A percentile compares a stretch with the other conserved stretches of the same genome.
Evolutionary conservation across 2,797 vertebrate genomes (phyloP).

Genomic region (Myotis findleyi): DNA sequence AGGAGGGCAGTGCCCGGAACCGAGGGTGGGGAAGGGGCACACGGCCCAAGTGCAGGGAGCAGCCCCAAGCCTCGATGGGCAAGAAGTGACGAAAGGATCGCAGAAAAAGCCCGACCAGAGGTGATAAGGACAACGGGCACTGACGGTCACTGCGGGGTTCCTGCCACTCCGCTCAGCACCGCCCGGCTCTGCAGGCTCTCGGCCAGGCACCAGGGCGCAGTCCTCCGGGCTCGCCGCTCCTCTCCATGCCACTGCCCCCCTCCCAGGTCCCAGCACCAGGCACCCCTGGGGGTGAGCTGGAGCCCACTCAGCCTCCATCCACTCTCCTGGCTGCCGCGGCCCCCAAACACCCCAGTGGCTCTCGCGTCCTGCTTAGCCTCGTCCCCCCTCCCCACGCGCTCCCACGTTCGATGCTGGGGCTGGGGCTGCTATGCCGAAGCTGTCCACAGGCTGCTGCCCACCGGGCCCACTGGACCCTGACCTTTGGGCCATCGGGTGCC

Average conservation of each 20-base stretch:
- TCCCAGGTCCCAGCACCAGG: not conserved
- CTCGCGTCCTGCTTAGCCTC: accelerated
- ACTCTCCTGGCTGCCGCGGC: not conserved
- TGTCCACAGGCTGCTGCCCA: not conserved
- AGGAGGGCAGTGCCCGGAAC: too few relatives aligned
- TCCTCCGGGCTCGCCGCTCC: too few relatives aligned
- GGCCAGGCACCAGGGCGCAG: accelerated
- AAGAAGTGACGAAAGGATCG: not conserved
- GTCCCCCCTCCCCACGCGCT: accelerated
- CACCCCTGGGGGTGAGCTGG: accelerated
- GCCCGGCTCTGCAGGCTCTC: accelerated
- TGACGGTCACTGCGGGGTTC: accelerated
- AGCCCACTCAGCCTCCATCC: not conserved
- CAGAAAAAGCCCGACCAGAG: not conserved
- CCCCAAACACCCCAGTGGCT: not conserved
- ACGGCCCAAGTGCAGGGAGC: accelerated
- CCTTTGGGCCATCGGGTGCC: not conserved
- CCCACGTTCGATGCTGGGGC: not conserved
- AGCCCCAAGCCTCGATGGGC: too few relatives aligned
- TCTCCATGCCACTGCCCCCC: not conserved
- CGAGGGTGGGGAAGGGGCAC: too few relatives aligned
- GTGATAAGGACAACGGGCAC: accelerated
- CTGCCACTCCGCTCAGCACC: not conserved
- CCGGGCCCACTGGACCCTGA: not conserved
- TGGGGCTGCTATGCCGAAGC: not conserved